Conservation (phyloP, 2,797 vertebrate species). For the Podarcis siculus region DNA sequence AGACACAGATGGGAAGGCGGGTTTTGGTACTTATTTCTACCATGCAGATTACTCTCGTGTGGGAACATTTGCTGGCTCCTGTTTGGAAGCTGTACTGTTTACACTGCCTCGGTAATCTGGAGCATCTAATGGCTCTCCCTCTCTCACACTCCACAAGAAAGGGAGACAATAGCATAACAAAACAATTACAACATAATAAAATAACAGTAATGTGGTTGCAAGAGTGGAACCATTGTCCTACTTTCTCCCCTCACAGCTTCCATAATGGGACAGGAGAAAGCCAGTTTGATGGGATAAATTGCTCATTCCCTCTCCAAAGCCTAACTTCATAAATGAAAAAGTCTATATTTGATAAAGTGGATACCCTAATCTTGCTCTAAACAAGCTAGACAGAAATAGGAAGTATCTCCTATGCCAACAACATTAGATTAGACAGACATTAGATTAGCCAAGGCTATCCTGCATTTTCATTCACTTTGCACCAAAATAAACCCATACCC, state of each 20-base stretch:
- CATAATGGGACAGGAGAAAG: not conserved
- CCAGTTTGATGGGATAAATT: not conserved
- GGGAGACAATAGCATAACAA: not conserved
- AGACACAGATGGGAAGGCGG: not conserved
- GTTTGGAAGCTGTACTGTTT: not conserved
- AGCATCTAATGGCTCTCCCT: no score
- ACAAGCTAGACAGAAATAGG: not conserved
- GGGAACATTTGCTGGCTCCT: not conserved
- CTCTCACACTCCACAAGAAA: no score
- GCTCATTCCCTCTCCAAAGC: not conserved
- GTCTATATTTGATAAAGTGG: not conserved
- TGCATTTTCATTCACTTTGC: not conserved
- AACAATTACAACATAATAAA: not conserved
- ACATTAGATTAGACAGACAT: not conserved
- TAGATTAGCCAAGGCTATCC: not conserved
- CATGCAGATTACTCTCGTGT: not conserved
- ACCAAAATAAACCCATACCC: not conserved
- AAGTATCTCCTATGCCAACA: not conserved
- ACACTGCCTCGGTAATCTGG: no score
- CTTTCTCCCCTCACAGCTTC: not conserved
- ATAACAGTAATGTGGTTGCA: not conserved
- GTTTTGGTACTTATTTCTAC: not conserved
- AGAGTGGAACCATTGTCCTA: not conserved
- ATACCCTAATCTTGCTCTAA: accelerated
- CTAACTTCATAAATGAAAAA: accelerated